A percentile compares a stretch with the other conserved stretches of the same genome.
These are phyloP conservation scores for Lordiphosa stackelbergi DNA, from an alignment of 1,140 invertebrate genomes.

Conservation along the genomic window DNA sequence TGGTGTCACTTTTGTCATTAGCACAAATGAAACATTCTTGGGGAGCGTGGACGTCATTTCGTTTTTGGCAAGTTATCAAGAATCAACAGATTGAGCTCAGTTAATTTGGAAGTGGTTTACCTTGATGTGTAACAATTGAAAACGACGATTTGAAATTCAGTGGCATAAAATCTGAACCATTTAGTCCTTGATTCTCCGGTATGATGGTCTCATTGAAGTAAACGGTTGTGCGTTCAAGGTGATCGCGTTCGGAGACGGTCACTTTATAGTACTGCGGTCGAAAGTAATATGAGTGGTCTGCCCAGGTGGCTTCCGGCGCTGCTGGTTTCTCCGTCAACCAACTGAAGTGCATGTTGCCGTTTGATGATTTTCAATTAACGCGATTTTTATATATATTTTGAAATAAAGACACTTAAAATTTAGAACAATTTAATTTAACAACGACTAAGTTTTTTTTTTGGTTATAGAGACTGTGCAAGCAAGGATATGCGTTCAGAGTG, in stretches of 20 bases:
- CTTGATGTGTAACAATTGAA: constrained; percentile 82
- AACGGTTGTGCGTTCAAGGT: constrained; percentile 79
- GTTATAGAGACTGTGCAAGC: constrained; percentile 18
- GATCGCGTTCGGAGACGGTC: constrained; percentile 82
- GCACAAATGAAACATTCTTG: constrained; percentile 64
- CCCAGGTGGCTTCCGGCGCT: constrained; percentile 75
- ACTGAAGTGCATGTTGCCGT: constrained; percentile 74
- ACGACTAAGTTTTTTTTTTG: constrained; percentile 28
- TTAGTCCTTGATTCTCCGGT: constrained; percentile 73
- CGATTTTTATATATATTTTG: constrained; percentile 40
- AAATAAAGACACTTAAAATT: constrained; percentile 78
- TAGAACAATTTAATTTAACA: constrained; percentile 75
- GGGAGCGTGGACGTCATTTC: constrained; percentile 45
- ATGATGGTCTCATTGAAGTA: constrained; percentile 78
- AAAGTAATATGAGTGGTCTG: constrained; percentile 78
- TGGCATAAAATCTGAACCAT: constrained; percentile 78
- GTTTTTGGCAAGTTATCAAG: constrained; percentile 49
- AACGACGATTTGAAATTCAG: constrained; percentile 81
- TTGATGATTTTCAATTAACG: constrained; percentile 22
- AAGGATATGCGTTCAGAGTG: constrained; percentile 42
- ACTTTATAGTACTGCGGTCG: constrained; percentile 76
- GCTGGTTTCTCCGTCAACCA: constrained; percentile 67
- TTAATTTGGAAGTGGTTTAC: constrained; percentile 67
- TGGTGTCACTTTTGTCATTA: constrained; percentile 67
- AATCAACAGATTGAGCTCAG: constrained; percentile 11